Base-by-base conservation (phyloP, 2,113 vertebrate genomes). In the Elachura formosa region DNA sequence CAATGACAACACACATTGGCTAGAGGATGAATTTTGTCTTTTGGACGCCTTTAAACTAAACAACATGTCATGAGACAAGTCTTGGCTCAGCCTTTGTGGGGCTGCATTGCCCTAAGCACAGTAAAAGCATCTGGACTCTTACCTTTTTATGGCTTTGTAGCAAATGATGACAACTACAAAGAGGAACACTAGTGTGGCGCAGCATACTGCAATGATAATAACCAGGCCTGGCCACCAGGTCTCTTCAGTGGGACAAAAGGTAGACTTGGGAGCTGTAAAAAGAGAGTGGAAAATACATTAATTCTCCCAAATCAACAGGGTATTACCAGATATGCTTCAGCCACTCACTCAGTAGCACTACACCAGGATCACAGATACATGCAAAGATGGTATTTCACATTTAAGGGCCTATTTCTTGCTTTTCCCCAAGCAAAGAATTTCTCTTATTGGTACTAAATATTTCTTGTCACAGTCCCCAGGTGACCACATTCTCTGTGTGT, bases 111-210 rank as follows among this genome's bases (percentile, higher is more conserved):
- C 13, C 52, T 75, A 63, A 67, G 16, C 23, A 74, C 41, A 82
- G 14, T 33, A 56, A 59, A 76, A 83, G 38, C n/a, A 89, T 54
- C 36, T 62, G 31, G 41, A 64, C 22, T 67, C 98, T 97, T 97
- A 99, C 99, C 99, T 99, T 97, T 99, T 99, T 97, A 99, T 99
- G 98, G 99, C 99, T 98, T 99, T 99, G 98, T 99, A 99, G 98
- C 99, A 99, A 97, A 99, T 99, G 98, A 99, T 99, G 97, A 99
- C 98, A 90, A 99, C 98, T 97, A 99, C 96, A 34, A 99, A 98
- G 90, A 99, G 98, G 89, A 99, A 98, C 91, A 99, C 97, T 72
- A 98, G 96, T 48, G 98, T 99, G 94, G 98, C 95, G 14, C 98
- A 99, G 90, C 98, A 98, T 84, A 99, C 98, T 7, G 99, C 99